A percentile compares a stretch with the other conserved stretches of the same genome.
Evolutionary conservation across 2,113 vertebrate genomes (phyloP).

Genomic region (Oostethus manadensis): DNA sequence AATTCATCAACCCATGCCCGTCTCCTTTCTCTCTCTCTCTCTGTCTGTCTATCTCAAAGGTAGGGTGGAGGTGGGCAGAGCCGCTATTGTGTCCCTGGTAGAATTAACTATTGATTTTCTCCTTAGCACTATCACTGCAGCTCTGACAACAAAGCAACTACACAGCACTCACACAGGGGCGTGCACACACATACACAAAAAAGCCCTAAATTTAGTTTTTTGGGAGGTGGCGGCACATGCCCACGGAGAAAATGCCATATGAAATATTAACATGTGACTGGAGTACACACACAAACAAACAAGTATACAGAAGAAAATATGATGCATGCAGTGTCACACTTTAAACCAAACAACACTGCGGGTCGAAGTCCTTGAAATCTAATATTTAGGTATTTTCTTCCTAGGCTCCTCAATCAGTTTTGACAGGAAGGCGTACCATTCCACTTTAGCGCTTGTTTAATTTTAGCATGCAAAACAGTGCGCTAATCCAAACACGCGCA

Average conservation of each 20-base stretch:
- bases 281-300: constrained; percentile 32
- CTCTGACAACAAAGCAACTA: constrained; percentile 59
- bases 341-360: background rate
- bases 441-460: constrained; percentile 55
- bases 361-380: constrained; percentile 7
- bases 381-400: background rate
- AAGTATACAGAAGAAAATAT: constrained; percentile 13
- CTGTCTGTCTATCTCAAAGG: constrained; percentile 24
- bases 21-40: constrained; percentile 41
- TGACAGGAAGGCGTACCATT: constrained; percentile 28
- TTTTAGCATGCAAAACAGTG: constrained; percentile 47
- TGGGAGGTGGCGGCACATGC: constrained; percentile 13
- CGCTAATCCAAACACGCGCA: constrained; percentile 20
- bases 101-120: constrained; percentile 74
- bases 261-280: constrained; percentile 36
- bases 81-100: constrained; percentile 65
- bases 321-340: constrained; percentile 8
- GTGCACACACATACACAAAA: constrained; percentile 13
- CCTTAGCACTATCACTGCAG: constrained; percentile 63
- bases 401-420: constrained; percentile 5
- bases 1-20: constrained; percentile 61
- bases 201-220: constrained; percentile 28
- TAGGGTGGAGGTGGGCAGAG: constrained; percentile 46
- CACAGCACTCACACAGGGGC: constrained; percentile 22
- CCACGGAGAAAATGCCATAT: constrained; percentile 25